Conservation (phyloP, 2,888 invertebrate genomes). For the Hoplodrina blanda region DNA sequence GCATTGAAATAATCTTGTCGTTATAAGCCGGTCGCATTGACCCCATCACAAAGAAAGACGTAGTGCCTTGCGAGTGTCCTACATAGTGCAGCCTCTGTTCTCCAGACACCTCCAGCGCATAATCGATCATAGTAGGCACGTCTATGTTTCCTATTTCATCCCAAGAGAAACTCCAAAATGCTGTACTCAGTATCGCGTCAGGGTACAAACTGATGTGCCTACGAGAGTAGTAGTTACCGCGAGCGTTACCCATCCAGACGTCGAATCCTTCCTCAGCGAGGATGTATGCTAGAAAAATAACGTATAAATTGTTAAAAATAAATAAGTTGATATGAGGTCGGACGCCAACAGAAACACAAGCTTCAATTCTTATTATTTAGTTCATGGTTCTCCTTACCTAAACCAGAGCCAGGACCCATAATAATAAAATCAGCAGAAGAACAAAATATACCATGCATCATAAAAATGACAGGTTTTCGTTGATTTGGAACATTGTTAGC, state of each 20-base stretch:
- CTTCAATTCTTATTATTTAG: no score
- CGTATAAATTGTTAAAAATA: not conserved
- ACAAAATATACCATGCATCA: constrained; percentile 93
- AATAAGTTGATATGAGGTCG: no score
- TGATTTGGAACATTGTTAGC: constrained; percentile 78
- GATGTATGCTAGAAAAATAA: constrained; percentile 79
- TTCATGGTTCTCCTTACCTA: constrained; percentile 85
- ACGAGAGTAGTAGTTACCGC: constrained; percentile 93
- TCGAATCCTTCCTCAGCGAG: constrained; percentile 93
- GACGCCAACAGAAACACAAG: not conserved
- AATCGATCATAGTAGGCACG: constrained; percentile 95
- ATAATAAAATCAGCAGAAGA: constrained; percentile 94
- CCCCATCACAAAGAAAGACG: constrained; percentile 92
- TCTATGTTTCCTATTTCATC: constrained; percentile 95
- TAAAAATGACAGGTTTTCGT: constrained; percentile 90
- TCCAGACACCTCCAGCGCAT: constrained; percentile 91
- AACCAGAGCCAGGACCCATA: constrained; percentile 92
- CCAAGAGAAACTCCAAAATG: constrained; percentile 94
- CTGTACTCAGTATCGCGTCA: constrained; percentile 74
- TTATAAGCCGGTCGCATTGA: constrained; percentile 92
- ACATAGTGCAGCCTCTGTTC: constrained; percentile 92
- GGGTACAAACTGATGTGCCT: constrained; percentile 88
- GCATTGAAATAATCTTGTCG: constrained; percentile 92
- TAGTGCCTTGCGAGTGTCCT: constrained; percentile 94
- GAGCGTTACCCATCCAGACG: constrained; percentile 95